Conservation (phyloP, 2,888 invertebrate species). For the Leptinotarsa tumamoca region DNA sequence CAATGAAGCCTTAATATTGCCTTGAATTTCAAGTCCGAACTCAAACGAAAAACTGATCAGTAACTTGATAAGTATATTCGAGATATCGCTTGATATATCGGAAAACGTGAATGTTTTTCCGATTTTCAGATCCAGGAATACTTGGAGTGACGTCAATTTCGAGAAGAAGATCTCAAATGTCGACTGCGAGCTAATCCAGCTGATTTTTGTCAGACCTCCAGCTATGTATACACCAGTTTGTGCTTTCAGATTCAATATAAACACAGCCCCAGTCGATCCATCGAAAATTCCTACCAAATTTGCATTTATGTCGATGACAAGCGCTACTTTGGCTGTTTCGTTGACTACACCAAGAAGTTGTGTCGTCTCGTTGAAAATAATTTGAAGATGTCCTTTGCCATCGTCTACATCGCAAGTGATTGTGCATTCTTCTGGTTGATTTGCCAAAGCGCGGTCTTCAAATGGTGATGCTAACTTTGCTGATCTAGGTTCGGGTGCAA, state of each 20-base stretch:
- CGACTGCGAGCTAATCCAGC: constrained; percentile 36
- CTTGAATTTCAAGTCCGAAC: constrained; percentile 19
- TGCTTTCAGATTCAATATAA: constrained; percentile 40
- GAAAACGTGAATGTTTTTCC: constrained; percentile 40
- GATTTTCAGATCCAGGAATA: constrained; percentile 35
- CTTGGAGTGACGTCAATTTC: constrained; percentile 34
- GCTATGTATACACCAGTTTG: constrained; percentile 43
- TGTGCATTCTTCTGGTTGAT: constrained; percentile 16
- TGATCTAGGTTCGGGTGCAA: constrained; percentile 36
- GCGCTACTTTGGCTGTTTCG: constrained; percentile 39
- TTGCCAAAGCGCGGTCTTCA: constrained; percentile 24
- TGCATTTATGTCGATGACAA: constrained; percentile 42
- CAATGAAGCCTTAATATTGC: constrained; percentile 28
- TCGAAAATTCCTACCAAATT: constrained; percentile 42
- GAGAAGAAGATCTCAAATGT: constrained; percentile 42
- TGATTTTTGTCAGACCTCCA: constrained; percentile 27
- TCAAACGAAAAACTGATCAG: constrained; percentile 31
- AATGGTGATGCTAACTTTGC: constrained; percentile 32
- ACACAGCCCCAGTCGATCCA: constrained; percentile 39
- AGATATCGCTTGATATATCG: constrained; percentile 25
- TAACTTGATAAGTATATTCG: constrained; percentile 30
- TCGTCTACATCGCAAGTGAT: constrained; percentile 13
- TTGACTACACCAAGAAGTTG: constrained; percentile 44
- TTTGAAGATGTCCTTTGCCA: constrained; percentile 29
- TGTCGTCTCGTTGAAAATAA: constrained; percentile 37